Conservation (phyloP, 2,888 invertebrate species). For the Griposia aprilina region DNA sequence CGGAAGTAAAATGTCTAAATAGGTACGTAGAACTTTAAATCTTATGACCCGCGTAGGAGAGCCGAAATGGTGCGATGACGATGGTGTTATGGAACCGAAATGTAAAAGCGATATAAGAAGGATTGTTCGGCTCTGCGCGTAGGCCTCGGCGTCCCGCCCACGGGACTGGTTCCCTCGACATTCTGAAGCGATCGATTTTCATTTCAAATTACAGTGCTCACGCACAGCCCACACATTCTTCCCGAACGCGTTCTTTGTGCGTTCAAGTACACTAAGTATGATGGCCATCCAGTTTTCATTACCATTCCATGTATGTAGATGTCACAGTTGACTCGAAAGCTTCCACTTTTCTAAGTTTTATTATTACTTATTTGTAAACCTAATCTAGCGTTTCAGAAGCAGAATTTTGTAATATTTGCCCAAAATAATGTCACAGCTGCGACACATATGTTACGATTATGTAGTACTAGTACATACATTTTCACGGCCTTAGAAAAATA, state of each 20-base stretch:
- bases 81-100: conserved; percentile 73
- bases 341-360: conserved; percentile 15
- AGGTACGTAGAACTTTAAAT: conserved; percentile 65
- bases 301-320: conserved; percentile 66
- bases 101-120: conserved; percentile 75
- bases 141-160: conserved; percentile 83
- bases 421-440: conserved; percentile 38
- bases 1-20: conserved; percentile 49
- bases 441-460: conserved; percentile 28
- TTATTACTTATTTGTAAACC: not conserved
- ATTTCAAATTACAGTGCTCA: conserved; percentile 85
- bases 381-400: not conserved
- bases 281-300: conserved; percentile 78
- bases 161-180: conserved; percentile 84
- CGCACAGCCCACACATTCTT: conserved; percentile 81
- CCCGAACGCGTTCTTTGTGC: conserved; percentile 81
- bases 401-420: conserved; percentile 14
- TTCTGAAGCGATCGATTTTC: conserved; percentile 86
- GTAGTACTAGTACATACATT: conserved; percentile 61
- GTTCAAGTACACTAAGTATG: conserved; percentile 76
- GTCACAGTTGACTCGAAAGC: conserved; percentile 47
- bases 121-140: conserved; percentile 78
- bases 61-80: conserved; percentile 65
- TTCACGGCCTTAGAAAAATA: conserved; percentile 80
- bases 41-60: conserved; percentile 77